Conservation (phyloP, 2,888 invertebrate genomes). For the Volucella zonaria region DNA sequence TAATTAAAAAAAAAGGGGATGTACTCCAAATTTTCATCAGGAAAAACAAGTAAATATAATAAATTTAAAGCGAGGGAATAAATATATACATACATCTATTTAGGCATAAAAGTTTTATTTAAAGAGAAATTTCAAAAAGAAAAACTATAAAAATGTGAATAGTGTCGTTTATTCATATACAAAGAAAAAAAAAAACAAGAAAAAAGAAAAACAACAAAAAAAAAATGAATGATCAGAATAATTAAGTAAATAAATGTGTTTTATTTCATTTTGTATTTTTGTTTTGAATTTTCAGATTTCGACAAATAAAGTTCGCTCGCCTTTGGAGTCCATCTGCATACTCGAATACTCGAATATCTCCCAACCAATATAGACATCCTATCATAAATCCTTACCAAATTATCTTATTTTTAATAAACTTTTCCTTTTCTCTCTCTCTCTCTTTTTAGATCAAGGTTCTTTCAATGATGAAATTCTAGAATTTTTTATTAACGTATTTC, state of each 20-base stretch:
- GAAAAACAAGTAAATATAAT: conserved; percentile 38
- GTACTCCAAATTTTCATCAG: conserved; percentile 35
- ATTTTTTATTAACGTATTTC: conserved; percentile 71
- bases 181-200: conserved; percentile 53
- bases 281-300: conserved; percentile 42
- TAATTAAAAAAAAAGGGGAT: conserved; percentile 18
- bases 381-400: neutral
- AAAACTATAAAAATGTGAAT: conserved; percentile 57
- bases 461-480: conserved; percentile 25
- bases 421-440: conserved; percentile 52
- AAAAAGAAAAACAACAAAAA: neutral
- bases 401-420: conserved; percentile 4
- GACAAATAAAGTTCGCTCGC: conserved; percentile 53
- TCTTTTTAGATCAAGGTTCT: conserved; percentile 55
- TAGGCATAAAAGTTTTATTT: conserved; percentile 58
- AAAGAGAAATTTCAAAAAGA: conserved; percentile 25
- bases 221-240: conserved; percentile 60
- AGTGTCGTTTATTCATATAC: conserved; percentile 68
- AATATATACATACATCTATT: conserved; percentile 44
- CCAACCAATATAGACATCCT: neutral
- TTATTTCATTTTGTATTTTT: conserved; percentile 55
- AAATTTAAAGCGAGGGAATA: conserved; percentile 32
- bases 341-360: no score
- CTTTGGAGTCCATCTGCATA: neutral
- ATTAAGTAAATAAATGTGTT: conserved; percentile 67